A percentile compares a stretch with the other conserved stretches of the same genome.
Conservation (phyloP, 2,113 vertebrate species). For the Geococcyx californianus region DNA sequence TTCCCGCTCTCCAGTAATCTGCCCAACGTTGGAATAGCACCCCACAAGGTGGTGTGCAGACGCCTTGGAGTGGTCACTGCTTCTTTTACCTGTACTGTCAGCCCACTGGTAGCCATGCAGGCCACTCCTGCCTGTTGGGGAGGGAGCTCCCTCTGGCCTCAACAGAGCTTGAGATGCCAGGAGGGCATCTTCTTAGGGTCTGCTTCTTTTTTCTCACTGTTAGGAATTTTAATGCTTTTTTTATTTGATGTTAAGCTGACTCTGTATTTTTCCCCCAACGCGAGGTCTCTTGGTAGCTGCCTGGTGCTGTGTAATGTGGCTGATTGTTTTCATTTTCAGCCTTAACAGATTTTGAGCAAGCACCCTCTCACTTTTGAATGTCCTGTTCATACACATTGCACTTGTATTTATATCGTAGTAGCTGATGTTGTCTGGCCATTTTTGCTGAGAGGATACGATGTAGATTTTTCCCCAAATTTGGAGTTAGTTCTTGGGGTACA, state of each 20-base stretch:
- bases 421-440: not conserved
- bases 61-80: accelerated
- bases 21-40: not conserved
- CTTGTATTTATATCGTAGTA: not conserved
- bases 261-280: not conserved
- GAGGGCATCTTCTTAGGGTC: not conserved
- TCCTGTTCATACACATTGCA: not conserved
- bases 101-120: not conserved
- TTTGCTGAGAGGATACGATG: accelerated
- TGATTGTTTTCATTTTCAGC: not conserved
- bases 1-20: accelerated
- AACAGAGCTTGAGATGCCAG: not conserved
- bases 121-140: no score
- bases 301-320: not conserved
- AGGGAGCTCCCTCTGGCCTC: not conserved
- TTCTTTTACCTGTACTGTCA: not conserved
- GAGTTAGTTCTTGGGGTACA: not conserved
- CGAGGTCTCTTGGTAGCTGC: not conserved
- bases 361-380: not conserved
- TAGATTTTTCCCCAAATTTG: not conserved
- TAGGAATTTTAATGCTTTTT: not conserved
- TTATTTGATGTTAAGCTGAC: not conserved
- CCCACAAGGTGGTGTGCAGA: not conserved
- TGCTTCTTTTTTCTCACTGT: not conserved
- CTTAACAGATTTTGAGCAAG: not conserved